These are phyloP conservation scores for Lordiphosa fenestrarum DNA, from an alignment of 2,888 invertebrate species.

Conservation along the genomic window DNA sequence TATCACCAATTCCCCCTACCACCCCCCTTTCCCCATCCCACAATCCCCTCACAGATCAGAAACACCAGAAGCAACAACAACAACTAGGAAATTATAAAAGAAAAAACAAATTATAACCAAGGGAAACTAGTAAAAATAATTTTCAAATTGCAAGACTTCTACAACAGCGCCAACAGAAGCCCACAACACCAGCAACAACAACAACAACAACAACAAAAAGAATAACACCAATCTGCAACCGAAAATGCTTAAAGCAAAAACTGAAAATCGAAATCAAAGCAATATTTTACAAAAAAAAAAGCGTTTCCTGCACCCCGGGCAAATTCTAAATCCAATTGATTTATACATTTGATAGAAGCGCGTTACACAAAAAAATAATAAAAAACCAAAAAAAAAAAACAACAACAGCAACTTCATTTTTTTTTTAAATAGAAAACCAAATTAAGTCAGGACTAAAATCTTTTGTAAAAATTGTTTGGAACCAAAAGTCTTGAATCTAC, in stretches of 20 bases:
- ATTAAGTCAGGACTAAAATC: constrained; percentile 28
- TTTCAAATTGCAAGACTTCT: constrained; percentile 56
- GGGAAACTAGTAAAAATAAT: constrained; percentile 58
- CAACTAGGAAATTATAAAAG: constrained; percentile 72
- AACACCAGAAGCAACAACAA: constrained; percentile 45
- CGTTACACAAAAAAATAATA: constrained; percentile 20
- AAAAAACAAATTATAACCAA: constrained; percentile 43
- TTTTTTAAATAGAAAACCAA: constrained; percentile 19
- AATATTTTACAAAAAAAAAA: constrained; percentile 12
- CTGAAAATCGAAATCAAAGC: constrained; percentile 19
- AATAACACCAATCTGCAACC: constrained; percentile 23
- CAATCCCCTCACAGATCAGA: constrained; percentile 21
- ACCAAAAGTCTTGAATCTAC: constrained; percentile 43
- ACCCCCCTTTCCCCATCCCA: constrained; percentile 3
- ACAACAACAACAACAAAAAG: constrained; percentile 17
- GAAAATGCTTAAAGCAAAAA: constrained; percentile 24
- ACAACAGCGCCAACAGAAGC: constrained; percentile 43
- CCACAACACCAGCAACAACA: constrained; percentile 24
- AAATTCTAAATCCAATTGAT: constrained; percentile 41
- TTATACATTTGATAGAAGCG: constrained; percentile 31
- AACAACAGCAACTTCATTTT: constrained; percentile 8
- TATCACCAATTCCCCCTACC: constrained; percentile 24
- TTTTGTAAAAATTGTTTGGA: constrained; percentile 58
- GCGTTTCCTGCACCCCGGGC: constrained; percentile 33
- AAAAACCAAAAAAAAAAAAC: constrained; percentile 22